These are phyloP conservation scores for Phenganax subtilis DNA, from an alignment of 92 coral and sea anemone species.

Conservation along the genomic window DNA sequence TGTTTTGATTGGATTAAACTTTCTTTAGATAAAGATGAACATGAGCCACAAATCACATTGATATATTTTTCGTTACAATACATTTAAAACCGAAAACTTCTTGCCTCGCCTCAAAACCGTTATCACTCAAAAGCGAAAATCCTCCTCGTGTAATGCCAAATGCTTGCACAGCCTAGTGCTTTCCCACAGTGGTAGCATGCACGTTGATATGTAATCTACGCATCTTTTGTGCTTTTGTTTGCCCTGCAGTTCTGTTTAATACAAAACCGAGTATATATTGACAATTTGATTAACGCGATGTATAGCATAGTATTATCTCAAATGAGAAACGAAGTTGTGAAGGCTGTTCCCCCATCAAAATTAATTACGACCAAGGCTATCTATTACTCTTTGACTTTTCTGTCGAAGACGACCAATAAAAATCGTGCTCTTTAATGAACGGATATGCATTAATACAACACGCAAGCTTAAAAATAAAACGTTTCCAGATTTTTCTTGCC, in stretches of 20 bases:
- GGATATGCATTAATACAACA: background rate
- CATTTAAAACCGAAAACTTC: no score
- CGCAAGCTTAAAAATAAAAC: no score
- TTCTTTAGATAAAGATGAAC: background rate
- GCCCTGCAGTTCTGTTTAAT: background rate
- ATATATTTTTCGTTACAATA: no score
- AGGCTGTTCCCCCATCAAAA: background rate
- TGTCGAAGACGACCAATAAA: background rate
- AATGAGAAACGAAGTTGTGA: background rate
- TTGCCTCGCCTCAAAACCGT: no score
- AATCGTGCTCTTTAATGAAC: slow-evolving; percentile 7
- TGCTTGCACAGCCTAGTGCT: no score
- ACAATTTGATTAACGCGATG: background rate
- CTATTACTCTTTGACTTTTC: background rate
- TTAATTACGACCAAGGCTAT: background rate
- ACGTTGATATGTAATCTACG: background rate
- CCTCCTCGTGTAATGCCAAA: no score
- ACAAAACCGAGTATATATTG: background rate
- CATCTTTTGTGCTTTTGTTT: background rate
- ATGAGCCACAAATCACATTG: no score
- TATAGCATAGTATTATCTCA: slow-evolving; percentile 1
- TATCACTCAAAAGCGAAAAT: no score
- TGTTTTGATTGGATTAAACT: background rate
- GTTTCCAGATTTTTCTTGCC: no score
- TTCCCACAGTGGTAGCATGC: no score